Evolutionary conservation across 2,888 invertebrate genomes (phyloP).

Genomic region (Caenorhabditis sulstoni): DNA sequence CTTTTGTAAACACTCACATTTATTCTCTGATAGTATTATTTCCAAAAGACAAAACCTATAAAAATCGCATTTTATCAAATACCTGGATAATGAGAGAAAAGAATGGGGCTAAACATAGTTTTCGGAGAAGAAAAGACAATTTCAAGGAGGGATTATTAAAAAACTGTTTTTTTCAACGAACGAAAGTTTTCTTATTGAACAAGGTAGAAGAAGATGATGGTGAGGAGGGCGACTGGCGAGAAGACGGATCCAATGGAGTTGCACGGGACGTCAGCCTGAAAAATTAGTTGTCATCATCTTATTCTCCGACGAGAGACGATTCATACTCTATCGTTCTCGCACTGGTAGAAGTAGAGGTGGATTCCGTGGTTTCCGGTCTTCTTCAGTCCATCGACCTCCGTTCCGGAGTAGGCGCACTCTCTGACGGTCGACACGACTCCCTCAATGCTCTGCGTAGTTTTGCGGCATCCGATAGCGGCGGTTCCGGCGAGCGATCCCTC

Average conservation of each 20-base stretch:
- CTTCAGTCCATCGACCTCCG: slow-evolving; percentile 70
- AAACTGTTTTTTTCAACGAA: too few relatives aligned
- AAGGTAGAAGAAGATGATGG: slow-evolving; percentile 46
- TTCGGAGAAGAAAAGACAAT: too few relatives aligned
- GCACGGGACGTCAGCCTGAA: slow-evolving; percentile 56
- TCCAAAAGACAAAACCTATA: slow-evolving; percentile 30
- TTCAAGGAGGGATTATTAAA: too few relatives aligned
- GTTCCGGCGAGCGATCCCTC: slow-evolving; percentile 68
- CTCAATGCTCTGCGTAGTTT: slow-evolving; percentile 75
- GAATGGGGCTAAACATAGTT: too few relatives aligned
- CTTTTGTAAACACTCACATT: background rate
- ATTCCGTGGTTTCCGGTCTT: slow-evolving; percentile 79
- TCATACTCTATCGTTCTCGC: slow-evolving; percentile 77
- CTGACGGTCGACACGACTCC: slow-evolving; percentile 66
- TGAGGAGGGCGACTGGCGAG: slow-evolving; percentile 44
- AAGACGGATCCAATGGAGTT: slow-evolving; percentile 48
- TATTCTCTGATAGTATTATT: slow-evolving; percentile 20
- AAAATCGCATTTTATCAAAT: slow-evolving; percentile 38
- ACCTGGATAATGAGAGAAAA: slow-evolving; percentile 23
- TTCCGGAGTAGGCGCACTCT: slow-evolving; percentile 79
- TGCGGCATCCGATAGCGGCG: slow-evolving; percentile 76
- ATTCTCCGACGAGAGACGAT: too few relatives aligned
- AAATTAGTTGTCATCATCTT: background rate
- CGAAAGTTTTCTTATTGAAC: slow-evolving; percentile 41
- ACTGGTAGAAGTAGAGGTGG: slow-evolving; percentile 80